Evolutionary conservation across 92 coral and sea anemone species (phyloP), one percentile per base, ranked within the genome.

Genomic region (Paragorgia papillata): DNA sequence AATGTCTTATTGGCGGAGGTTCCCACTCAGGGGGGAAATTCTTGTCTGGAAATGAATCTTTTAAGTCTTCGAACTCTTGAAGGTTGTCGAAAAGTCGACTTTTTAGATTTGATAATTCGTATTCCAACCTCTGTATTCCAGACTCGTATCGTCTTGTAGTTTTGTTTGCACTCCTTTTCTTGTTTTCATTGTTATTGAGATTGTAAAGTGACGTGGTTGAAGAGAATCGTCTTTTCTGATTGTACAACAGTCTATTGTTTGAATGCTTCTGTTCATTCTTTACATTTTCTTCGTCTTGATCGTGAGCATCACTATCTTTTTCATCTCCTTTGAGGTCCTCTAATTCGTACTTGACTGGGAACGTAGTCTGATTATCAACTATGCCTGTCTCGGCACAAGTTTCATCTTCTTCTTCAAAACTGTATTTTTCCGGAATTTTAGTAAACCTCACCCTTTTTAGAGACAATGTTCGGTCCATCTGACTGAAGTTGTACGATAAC

Each of bases 51-150:
- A 71, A 71, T 12, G 63, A 53, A 14, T 71, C 78, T 54, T 71
- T 71, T 0, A 70, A 25, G 21, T 70, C 77, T 70, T 70, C 77
- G 63, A 50, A 71, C 54, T 71, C 64, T 55, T 71, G 78, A 30
- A 71, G 62, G 63, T 24, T 71, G 13, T 71, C 78, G 35, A 71
- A 53, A 8, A 71, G 51, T 6, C 78, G 62, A 71, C 78, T 34
- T 35, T 71, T 71, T 14, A 71, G 1, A 54, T 35, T 71, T n/a
- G 78, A 71, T 27, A 53, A 64, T 54, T 71, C 78, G 48, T 71
- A 71, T 71, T 71, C 64, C 27, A 71, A 31, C 13, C 78, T 57
- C 35, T 71, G 63, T 53, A 71, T 31, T 20, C 78, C 78, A 41
- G 63, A 71, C 29, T 71, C 49, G n/a, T 21, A 14, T 21, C 64